phyloP scores from a whole-genome alignment of 2,888 invertebrate species.

The Epinotia bilunana region DNA sequence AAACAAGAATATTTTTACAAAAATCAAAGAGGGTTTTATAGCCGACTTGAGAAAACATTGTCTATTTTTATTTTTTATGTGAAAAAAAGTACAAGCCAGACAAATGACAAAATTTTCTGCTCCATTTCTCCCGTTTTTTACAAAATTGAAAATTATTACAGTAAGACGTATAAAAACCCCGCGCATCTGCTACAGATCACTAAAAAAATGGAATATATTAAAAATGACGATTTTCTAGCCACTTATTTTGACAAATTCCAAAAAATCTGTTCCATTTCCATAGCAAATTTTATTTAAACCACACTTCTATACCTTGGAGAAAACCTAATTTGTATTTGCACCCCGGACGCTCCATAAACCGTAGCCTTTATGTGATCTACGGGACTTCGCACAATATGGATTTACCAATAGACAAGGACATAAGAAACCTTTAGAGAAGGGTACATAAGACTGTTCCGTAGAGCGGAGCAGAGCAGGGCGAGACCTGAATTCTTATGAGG shows the following conservation, averaged over 20 bases:
- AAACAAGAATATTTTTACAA: no score
- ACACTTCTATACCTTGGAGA: slow-evolving; percentile 42
- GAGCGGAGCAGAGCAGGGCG: slow-evolving; percentile 23
- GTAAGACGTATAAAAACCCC: neutral
- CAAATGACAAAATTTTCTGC: no score
- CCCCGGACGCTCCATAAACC: slow-evolving; percentile 42
- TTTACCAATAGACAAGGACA: slow-evolving; percentile 28
- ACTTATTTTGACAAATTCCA: neutral
- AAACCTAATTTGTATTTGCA: slow-evolving; percentile 46
- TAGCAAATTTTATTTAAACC: slow-evolving; percentile 28
- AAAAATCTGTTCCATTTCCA: slow-evolving; percentile 6
- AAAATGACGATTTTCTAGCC: neutral
- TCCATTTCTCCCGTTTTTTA: neutral
- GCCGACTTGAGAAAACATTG: no score
- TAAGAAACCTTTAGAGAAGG: slow-evolving; percentile 23
- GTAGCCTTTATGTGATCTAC: slow-evolving; percentile 47
- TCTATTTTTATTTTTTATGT: no score
- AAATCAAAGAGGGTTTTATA: no score
- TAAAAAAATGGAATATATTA: neutral
- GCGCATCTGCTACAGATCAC: neutral
- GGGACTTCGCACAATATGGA: slow-evolving; percentile 45
- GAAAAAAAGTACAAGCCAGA: no score
- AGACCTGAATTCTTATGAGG: slow-evolving; percentile 45
- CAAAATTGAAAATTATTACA: neutral
- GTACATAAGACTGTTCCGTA: slow-evolving; percentile 15